Percentiles rank a stretch among this genome's conserved stretches.
These are phyloP conservation scores for Cinclus cinclus DNA, from an alignment of 2,113 vertebrate genomes.

Conservation along the genomic window DNA sequence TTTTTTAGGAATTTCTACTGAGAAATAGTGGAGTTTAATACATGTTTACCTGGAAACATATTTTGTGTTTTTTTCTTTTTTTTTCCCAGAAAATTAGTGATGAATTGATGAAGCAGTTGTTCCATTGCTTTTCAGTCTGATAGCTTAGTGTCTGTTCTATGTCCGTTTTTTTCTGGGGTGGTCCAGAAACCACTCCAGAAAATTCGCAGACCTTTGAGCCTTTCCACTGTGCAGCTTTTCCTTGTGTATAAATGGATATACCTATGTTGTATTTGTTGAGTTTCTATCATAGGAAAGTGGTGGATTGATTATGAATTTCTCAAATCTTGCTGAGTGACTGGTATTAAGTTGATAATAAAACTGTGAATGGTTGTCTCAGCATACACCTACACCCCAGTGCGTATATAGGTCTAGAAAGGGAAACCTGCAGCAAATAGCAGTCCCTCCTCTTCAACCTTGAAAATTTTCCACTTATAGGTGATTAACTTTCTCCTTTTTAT, in stretches of 20 bases:
- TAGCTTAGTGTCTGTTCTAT: not conserved
- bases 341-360: not conserved
- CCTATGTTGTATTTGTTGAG: not conserved
- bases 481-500: conserved; percentile 19
- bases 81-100: not conserved
- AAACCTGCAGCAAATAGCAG: not conserved
- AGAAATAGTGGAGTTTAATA: not conserved
- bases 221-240: not conserved
- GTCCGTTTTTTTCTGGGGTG: not conserved
- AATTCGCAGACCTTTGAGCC: not conserved
- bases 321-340: not conserved
- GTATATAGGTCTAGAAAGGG: not conserved
- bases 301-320: not conserved
- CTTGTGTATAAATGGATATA: not conserved
- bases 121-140: not conserved
- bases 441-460: not conserved
- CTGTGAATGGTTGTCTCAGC: not conserved
- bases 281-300: not conserved
- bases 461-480: conserved; percentile 24
- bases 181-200: not conserved
- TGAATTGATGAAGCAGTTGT: not conserved
- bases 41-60: not conserved
- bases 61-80: not conserved
- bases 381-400: not conserved
- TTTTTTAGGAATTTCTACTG: not conserved